A percentile compares a stretch with the other conserved stretches of the same genome.
Conservation (phyloP, 2,888 invertebrate genomes). For the Piscicola geometra region DNA sequence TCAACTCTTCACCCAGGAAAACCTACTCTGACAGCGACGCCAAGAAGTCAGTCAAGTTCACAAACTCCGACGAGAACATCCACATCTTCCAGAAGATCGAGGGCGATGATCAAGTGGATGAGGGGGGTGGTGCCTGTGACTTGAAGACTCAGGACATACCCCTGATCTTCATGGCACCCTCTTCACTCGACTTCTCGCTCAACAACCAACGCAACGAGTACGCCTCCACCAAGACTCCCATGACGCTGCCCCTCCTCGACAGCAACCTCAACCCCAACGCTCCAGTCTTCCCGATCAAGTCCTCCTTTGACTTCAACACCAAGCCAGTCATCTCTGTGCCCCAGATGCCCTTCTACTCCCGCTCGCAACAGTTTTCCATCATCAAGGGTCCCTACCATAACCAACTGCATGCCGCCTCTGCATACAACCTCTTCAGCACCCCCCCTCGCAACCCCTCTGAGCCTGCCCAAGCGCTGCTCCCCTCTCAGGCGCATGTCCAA, state of each 20-base stretch:
- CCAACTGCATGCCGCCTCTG: constrained; percentile 4
- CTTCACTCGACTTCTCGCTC: background rate
- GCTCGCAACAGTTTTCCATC: constrained; percentile 13
- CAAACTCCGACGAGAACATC: constrained; percentile 4
- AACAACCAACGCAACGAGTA: constrained; percentile 48
- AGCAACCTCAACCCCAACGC: constrained; percentile 73
- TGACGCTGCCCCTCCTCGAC: constrained; percentile 55
- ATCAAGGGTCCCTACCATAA: background rate
- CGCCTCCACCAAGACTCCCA: constrained; percentile 52
- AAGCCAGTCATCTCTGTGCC: constrained; percentile 3
- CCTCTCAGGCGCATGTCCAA: background rate
- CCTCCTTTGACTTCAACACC: constrained; percentile 25
- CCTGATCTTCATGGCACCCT: background rate
- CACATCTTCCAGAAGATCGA: constrained; percentile 13
- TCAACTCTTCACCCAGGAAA: constrained; percentile 30
- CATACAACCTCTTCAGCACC: background rate
- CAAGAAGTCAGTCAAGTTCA: background rate
- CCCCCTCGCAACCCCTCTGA: background rate
- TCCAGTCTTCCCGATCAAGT: constrained; percentile 64
- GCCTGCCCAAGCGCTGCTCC: background rate
- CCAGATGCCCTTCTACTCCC: background rate
- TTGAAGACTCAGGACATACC: background rate
- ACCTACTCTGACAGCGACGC: background rate
- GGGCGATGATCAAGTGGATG: background rate
- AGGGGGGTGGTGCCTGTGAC: background rate